Conservation (phyloP, 2,113 vertebrate genomes). For the human (Homo sapiens) region GRCh38 chr4:188081001-188081500, state of each 20-base stretch:
- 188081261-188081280: background rate
- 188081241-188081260: background rate
- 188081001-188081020: background rate
- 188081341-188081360: background rate
- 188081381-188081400: background rate
- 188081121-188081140: background rate
- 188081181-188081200: background rate
- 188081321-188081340: background rate
- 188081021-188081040: background rate
- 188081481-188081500: background rate
- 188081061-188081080: background rate
- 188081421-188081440: background rate
- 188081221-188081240: background rate
- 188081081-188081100: background rate
- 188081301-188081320: background rate
- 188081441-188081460: background rate
- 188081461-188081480: background rate
- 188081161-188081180: background rate
- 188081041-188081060: background rate
- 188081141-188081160: background rate
- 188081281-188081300: background rate
- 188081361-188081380: background rate
- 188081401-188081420: background rate
- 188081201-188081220: background rate
- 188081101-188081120: background rate